Conservation (phyloP, 2,113 vertebrate genomes). For the Sterna hirundo region DNA sequence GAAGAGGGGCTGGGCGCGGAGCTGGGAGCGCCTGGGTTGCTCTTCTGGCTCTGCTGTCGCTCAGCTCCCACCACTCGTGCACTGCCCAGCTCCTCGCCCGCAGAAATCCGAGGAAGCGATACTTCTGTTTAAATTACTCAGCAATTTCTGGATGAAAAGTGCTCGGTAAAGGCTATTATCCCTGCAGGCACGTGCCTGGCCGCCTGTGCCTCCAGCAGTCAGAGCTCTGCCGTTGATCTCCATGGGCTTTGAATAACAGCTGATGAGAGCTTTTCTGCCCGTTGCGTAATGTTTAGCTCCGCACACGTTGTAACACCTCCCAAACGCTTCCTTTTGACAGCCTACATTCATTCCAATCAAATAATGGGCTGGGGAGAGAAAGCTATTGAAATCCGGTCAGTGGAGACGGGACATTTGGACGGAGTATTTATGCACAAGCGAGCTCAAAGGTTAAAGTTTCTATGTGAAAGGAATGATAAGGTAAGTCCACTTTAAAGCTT, state of each 20-base stretch:
- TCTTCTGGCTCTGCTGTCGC: background rate
- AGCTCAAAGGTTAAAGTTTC: conserved; percentile 99
- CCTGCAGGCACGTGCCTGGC: background rate
- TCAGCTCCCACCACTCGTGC: background rate
- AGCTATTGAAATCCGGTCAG: conserved; percentile 99
- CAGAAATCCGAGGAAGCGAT: fast-evolving
- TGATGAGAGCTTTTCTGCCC: conserved; percentile 53
- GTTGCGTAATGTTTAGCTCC: conserved; percentile 41
- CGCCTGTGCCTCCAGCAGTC: background rate
- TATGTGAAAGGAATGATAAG: conserved; percentile 99
- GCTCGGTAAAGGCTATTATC: background rate
- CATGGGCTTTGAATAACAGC: conserved; percentile 51
- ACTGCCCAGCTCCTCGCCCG: background rate
- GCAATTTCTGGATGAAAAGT: background rate
- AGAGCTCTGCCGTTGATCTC: conserved; percentile 58
- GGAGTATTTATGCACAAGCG: conserved; percentile 99
- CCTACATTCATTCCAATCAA: conserved; percentile 99
- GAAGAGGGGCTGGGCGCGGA: background rate
- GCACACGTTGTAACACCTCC: conserved; percentile 64
- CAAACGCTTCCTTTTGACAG: conserved; percentile 79
- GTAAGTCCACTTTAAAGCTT: conserved; percentile 79
- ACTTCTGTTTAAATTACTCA: background rate
- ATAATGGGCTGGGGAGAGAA: conserved; percentile 99
- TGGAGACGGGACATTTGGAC: conserved; percentile 99
- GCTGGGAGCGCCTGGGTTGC: background rate